A percentile compares a stretch with the other conserved stretches of the same genome.
These are phyloP conservation scores for Enteromius paludinosus DNA, from an alignment of 2,797 vertebrate genomes.

Conservation along the genomic window DNA sequence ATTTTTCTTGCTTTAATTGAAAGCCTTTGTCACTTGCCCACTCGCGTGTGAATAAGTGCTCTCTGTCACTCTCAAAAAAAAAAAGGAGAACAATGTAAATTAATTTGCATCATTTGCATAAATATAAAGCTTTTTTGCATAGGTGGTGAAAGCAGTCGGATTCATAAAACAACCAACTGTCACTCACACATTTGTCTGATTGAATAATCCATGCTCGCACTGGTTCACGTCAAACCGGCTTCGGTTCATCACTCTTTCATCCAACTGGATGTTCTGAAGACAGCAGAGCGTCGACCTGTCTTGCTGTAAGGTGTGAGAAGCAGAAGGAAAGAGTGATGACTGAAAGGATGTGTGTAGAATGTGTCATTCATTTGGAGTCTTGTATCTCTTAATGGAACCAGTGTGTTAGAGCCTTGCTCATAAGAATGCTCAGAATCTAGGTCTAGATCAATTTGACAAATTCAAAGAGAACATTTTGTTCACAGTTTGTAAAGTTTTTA, in stretches of 20 bases:
- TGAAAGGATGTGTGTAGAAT: slow-evolving; percentile 14
- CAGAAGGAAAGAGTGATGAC: slow-evolving; percentile 1
- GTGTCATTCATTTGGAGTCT: slow-evolving; percentile 6
- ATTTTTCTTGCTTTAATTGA: slow-evolving; percentile 63
- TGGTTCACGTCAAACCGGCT: slow-evolving; percentile 5
- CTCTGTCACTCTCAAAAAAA: slow-evolving; percentile 52
- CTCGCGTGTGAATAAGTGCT: slow-evolving; percentile 63
- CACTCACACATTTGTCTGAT: slow-evolving; percentile 10
- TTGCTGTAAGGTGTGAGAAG: slow-evolving; percentile 5
- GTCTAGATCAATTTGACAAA: not conserved
- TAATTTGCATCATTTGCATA: slow-evolving; percentile 62
- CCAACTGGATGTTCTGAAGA: slow-evolving; percentile 7
- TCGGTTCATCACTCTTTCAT: slow-evolving; percentile 30
- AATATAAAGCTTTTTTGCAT: slow-evolving; percentile 55
- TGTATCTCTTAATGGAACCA: not conserved
- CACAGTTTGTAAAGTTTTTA: not conserved
- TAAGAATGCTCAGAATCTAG: not conserved
- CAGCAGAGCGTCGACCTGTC: not conserved
- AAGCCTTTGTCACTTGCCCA: slow-evolving; percentile 63
- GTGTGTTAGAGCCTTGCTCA: not conserved
- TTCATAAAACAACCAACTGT: slow-evolving; percentile 37
- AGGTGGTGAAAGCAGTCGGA: slow-evolving; percentile 35
- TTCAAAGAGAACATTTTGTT: not conserved
- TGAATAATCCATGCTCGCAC: slow-evolving; percentile 5
- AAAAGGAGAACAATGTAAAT: slow-evolving; percentile 58